phyloP scores from a whole-genome alignment of 2,888 invertebrate species.

The Ctena decussata region DNA sequence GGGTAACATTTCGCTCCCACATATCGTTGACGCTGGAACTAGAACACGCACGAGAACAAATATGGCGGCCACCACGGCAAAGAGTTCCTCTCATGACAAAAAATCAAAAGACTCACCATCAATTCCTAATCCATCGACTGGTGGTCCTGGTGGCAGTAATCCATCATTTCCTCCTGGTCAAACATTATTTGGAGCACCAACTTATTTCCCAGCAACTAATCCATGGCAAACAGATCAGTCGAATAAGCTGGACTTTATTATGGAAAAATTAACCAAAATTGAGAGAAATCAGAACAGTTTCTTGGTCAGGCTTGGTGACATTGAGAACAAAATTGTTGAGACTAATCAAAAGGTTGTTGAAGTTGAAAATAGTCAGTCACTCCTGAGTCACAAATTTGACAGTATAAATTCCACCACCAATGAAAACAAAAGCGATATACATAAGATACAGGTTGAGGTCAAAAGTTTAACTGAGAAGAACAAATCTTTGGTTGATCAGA shows the following conservation, averaged over 20 bases:
- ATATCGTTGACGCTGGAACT: too few species aligned
- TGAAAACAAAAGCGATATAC: background rate
- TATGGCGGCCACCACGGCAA: background rate
- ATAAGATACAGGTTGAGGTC: background rate
- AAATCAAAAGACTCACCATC: background rate
- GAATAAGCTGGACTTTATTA: background rate
- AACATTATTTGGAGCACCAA: background rate
- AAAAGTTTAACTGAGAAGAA: background rate
- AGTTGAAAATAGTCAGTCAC: slow-evolving; percentile 14
- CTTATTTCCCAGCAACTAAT: background rate
- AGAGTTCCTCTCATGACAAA: background rate
- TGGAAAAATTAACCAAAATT: background rate
- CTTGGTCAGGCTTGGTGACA: background rate
- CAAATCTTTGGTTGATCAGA: background rate
- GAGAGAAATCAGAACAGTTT: background rate
- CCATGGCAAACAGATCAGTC: background rate
- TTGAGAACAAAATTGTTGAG: background rate
- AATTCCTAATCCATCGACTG: background rate
- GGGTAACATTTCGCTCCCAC: too few species aligned
- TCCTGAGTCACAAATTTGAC: slow-evolving; percentile 17
- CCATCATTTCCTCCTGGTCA: background rate
- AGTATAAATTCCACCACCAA: background rate
- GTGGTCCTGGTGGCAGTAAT: background rate
- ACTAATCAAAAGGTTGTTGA: background rate
- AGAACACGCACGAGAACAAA: background rate